Percentiles rank a stretch among this genome's conserved stretches.
These are phyloP conservation scores for Musca vetustissima DNA, from an alignment of 1,140 invertebrate genomes.

Conservation along the genomic window DNA sequence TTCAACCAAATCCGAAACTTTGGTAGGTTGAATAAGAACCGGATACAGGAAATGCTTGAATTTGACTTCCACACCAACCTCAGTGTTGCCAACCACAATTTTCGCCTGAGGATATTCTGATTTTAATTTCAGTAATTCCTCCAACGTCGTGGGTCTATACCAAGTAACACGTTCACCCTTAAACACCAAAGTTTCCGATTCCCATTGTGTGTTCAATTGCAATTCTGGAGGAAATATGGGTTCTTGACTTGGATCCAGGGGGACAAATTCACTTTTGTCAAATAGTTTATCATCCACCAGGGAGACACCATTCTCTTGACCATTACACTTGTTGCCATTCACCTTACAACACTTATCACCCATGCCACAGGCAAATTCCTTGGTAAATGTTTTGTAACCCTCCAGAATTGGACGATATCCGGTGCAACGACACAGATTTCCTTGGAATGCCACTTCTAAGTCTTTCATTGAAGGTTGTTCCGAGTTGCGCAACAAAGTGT, in stretches of 20 bases:
- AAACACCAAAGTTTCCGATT: slow-evolving; percentile 69
- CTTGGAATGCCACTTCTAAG: slow-evolving; percentile 83
- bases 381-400: slow-evolving; percentile 80
- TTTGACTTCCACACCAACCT: slow-evolving; percentile 88
- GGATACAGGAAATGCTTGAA: slow-evolving; percentile 81
- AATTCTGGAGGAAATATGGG: slow-evolving; percentile 93
- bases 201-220: slow-evolving; percentile 66
- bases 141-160: slow-evolving; percentile 72
- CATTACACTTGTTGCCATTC: slow-evolving; percentile 39
- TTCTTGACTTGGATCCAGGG: slow-evolving; percentile 84
- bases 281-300: slow-evolving; percentile 59
- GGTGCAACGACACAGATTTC: slow-evolving; percentile 88
- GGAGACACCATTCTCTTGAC: background rate
- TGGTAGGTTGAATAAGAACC: slow-evolving; percentile 71
- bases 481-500: slow-evolving; percentile 72
- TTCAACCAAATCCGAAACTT: slow-evolving; percentile 64
- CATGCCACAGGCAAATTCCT: slow-evolving; percentile 72
- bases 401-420: slow-evolving; percentile 89
- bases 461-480: slow-evolving; percentile 69
- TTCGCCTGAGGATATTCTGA: slow-evolving; percentile 69
- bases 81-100: slow-evolving; percentile 87
- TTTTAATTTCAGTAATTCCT: slow-evolving; percentile 73
- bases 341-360: slow-evolving; percentile 44
- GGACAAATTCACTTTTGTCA: slow-evolving; percentile 69
- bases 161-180: slow-evolving; percentile 70